Evolutionary conservation across 2,888 invertebrate genomes (phyloP), one percentile per base, ranked within the genome.

Genomic region (Agrochola macilenta): DNA sequence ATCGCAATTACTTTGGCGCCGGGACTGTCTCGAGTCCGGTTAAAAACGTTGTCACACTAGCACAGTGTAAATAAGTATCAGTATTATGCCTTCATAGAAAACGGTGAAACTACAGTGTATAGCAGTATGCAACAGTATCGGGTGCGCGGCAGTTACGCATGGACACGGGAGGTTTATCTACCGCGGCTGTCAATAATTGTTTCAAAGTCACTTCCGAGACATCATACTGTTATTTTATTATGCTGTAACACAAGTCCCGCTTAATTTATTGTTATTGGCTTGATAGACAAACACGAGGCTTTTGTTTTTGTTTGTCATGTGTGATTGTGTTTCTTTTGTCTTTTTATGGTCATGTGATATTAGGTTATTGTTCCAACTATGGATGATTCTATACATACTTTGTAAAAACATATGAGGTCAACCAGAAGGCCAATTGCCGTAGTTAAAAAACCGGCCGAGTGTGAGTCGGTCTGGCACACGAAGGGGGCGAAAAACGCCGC

Each of bases 1-100:
- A 84, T 76, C 73, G 72, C 86, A 89, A 90, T 89, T 88, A 86
- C 71, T 35, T 39, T 30, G 89, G 89, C 89, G 88, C 87, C 88
- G 39, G 71, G 60, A 75, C 66, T 65, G 77, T 79, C 79, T 79
- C 69, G 14, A 7, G n/a, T 39, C 54, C 69, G 58, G 76, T 74
- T 77, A 69, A 57, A 78, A 73, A 75, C 39, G 20, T 83, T 60
- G 85, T 83, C 74, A 71, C 78, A 73, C 69, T 79, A 43, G 43
- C 43, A 43, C 2, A 43, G 43, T 43, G 11, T 43, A 43, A 43
- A 43, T 11, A 1, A 43, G 11, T 43, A 43, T 11, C 43, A 43
- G 43, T 43, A 43, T 43, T 43, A 43, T 43, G 43, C 11, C 11
- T 43, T 2, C 11, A 43, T 43, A 11, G 43, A 43, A 11, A 43